Percentiles rank a stretch among this genome's conserved stretches.
Evolutionary conservation across 2,888 invertebrate genomes (phyloP).

Genomic region (Drosophila limbata): DNA sequence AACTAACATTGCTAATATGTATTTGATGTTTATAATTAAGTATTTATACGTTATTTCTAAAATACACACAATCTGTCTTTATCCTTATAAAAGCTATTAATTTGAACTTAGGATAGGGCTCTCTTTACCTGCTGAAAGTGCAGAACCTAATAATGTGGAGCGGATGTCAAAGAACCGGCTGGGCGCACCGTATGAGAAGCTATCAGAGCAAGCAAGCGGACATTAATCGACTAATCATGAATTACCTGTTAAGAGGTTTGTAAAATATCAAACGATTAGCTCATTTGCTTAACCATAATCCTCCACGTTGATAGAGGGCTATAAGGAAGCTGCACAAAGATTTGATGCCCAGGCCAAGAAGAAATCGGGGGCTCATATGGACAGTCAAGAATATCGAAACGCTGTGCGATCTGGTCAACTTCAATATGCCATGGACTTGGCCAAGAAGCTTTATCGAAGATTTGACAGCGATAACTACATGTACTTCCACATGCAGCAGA

Average conservation of each 20-base stretch:
- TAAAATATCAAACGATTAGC: not conserved
- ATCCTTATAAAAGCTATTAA: not conserved
- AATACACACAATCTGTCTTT: not conserved
- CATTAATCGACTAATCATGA: constrained; percentile 65
- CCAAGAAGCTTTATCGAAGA: constrained; percentile 51
- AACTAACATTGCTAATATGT: not conserved
- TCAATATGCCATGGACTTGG: constrained; percentile 66
- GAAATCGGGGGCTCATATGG: constrained; percentile 17
- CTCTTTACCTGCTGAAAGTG: not conserved
- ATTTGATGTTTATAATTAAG: not conserved
- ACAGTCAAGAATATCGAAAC: constrained; percentile 40
- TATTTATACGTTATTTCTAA: not conserved
- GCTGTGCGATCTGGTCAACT: constrained; percentile 57
- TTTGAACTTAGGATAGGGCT: not conserved
- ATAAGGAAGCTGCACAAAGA: constrained; percentile 52
- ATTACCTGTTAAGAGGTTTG: constrained; percentile 61
- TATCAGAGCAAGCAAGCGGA: constrained; percentile 62
- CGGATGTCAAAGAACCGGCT: constrained; percentile 25
- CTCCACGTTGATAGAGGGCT: constrained; percentile 51
- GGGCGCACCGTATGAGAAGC: constrained; percentile 64
- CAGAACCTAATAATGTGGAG: constrained; percentile 29
- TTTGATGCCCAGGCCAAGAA: constrained; percentile 50
- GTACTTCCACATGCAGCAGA: constrained; percentile 70
- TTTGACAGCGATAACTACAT: constrained; percentile 70
- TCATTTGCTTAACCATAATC: constrained; percentile 1